These are phyloP conservation scores for Prostheceraeus crozeri DNA, from an alignment of 2,888 invertebrate species.

Conservation along the genomic window DNA sequence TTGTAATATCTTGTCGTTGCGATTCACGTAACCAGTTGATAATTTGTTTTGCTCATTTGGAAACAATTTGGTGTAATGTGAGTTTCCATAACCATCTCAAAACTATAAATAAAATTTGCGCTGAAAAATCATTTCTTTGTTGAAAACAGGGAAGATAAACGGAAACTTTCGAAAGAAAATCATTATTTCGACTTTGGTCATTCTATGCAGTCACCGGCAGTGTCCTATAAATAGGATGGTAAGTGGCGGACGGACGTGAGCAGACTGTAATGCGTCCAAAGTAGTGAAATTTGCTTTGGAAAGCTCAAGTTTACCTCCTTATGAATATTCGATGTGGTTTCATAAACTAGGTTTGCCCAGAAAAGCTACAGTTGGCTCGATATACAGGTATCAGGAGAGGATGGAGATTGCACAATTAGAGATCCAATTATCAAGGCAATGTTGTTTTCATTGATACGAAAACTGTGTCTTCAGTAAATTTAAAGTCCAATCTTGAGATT, in stretches of 20 bases:
- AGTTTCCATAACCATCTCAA: no score
- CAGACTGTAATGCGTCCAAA: slow-evolving; percentile 20
- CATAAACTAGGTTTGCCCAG: slow-evolving; percentile 24
- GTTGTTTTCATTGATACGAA: slow-evolving; percentile 19
- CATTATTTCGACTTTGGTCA: no score
- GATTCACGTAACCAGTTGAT: slow-evolving; percentile 19
- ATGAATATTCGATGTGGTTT: slow-evolving; percentile 17
- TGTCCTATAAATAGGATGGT: slow-evolving; percentile 6
- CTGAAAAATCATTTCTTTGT: no score
- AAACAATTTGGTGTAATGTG: no score
- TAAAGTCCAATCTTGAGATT: slow-evolving; percentile 19
- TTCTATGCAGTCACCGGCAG: no score
- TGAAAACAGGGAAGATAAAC: no score
- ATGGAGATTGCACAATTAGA: slow-evolving; percentile 23
- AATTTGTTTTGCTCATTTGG: neutral
- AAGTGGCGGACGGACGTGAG: slow-evolving; percentile 18
- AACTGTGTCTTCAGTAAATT: slow-evolving; percentile 21
- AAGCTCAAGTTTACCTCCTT: slow-evolving; percentile 9
- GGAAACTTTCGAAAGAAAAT: no score
- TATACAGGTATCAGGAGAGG: slow-evolving; percentile 18
- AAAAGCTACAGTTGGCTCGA: slow-evolving; percentile 17
- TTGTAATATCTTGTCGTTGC: slow-evolving; percentile 5
- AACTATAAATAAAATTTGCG: slow-evolving; percentile 19
- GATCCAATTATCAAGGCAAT: neutral
- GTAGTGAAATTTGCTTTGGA: slow-evolving; percentile 14